These are phyloP conservation scores for Agriopis leucophaearia DNA, from an alignment of 2,888 invertebrate genomes.

Conservation along the genomic window DNA sequence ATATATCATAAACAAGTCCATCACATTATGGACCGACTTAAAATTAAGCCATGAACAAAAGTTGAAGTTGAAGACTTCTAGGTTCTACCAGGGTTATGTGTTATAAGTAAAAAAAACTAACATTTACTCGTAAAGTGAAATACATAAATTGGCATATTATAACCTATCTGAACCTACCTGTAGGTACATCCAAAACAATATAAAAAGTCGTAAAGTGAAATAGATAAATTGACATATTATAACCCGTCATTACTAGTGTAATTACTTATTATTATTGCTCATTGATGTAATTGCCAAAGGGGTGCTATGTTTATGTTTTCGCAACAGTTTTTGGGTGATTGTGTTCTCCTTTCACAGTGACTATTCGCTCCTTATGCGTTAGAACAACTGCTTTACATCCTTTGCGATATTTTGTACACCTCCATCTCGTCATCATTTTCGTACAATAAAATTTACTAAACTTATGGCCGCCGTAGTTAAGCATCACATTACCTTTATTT, in stretches of 20 bases:
- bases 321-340: conserved; percentile 3
- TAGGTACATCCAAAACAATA: too few relatives aligned
- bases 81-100: too few relatives aligned
- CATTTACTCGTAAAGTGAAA: too few relatives aligned
- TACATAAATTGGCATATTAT: background rate
- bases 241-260: too few relatives aligned
- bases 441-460: too few relatives aligned
- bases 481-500: too few relatives aligned
- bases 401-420: conserved; percentile 22
- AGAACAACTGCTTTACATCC: conserved; percentile 23
- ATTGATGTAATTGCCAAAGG: background rate
- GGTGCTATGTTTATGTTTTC: background rate
- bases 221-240: background rate
- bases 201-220: background rate
- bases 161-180: background rate
- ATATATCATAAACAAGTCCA: too few relatives aligned
- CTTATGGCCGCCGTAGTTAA: conserved; percentile 2
- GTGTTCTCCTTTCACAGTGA: background rate
- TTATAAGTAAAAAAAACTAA: too few relatives aligned
- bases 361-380: conserved; percentile 5
- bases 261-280: too few relatives aligned
- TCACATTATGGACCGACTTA: too few relatives aligned
- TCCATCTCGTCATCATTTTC: conserved; percentile 32
- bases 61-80: too few relatives aligned
- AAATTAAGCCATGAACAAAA: too few relatives aligned